Percentiles rank a stretch among this genome's conserved stretches.
These are phyloP conservation scores for Hydrozoanthus gracilis DNA, from an alignment of 92 coral and sea anemone genomes.

Conservation along the genomic window DNA sequence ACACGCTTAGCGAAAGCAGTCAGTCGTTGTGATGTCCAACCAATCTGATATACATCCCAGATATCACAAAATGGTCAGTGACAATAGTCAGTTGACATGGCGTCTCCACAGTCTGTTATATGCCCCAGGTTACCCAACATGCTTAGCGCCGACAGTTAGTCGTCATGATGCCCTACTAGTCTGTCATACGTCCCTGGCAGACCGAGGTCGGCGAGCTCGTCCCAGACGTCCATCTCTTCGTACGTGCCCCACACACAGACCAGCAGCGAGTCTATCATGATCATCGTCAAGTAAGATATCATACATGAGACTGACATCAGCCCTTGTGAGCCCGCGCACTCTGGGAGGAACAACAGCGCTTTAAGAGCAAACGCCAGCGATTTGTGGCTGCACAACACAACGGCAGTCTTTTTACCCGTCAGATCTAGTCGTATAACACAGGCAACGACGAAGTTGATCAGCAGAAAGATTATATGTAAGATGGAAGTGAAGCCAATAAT, in stretches of 20 bases:
- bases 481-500: conserved; percentile 86
- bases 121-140: too few species aligned
- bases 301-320: conserved; percentile 86
- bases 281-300: conserved; percentile 79
- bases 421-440: conserved; percentile 69
- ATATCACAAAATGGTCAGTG: not conserved
- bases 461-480: conserved; percentile 85
- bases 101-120: too few species aligned
- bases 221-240: conserved; percentile 59
- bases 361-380: conserved; percentile 82
- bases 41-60: conserved; percentile 4
- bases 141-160: not conserved
- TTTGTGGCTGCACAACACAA: conserved; percentile 86
- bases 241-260: conserved; percentile 82
- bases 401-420: conserved; percentile 80
- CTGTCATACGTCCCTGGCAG: conserved; percentile 15
- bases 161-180: conserved; percentile 9
- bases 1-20: too few species aligned
- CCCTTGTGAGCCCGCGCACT: conserved; percentile 77
- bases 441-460: conserved; percentile 78
- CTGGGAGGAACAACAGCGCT: conserved; percentile 75
- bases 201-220: conserved; percentile 15
- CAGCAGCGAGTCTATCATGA: conserved; percentile 81
- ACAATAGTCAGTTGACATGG: too few species aligned
- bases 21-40: conserved; percentile 11